Conservation (phyloP, 1,140 invertebrate species). For the Batillaria attramentaria region DNA sequence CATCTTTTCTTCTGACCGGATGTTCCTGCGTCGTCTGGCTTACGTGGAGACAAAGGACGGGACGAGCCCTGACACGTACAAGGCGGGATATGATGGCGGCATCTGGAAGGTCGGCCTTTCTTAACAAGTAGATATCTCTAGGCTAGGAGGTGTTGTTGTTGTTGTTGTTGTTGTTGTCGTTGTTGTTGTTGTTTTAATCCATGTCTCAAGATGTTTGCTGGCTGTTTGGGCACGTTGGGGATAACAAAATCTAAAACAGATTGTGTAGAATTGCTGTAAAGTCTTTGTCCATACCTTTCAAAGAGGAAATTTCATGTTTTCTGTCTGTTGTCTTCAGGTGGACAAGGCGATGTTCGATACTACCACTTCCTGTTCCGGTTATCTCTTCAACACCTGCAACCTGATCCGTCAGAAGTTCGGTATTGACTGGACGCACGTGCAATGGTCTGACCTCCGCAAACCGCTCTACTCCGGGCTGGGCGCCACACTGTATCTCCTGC, state of each 20-base stretch:
- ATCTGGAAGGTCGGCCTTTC: constrained; percentile 61
- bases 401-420: constrained; percentile 32
- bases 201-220: no score
- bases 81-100: constrained; percentile 47
- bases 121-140: no score
- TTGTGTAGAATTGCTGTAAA: no score
- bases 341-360: constrained; percentile 18
- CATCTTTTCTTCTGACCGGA: constrained; percentile 43
- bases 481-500: constrained; percentile 46
- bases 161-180: no score
- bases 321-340: no score
- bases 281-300: no score
- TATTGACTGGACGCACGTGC: constrained; percentile 49
- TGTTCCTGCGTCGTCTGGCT: constrained; percentile 50
- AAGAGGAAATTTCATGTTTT: no score
- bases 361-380: background rate
- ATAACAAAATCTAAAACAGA: no score
- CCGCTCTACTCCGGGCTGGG: constrained; percentile 57
- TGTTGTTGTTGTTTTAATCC: no score
- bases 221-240: no score
- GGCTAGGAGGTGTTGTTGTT: no score
- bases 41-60: constrained; percentile 50
- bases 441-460: constrained; percentile 49
- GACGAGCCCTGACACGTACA: constrained; percentile 41
- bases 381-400: background rate